These are phyloP conservation scores for Alviniconcha strummeri DNA, from an alignment of 2,888 invertebrate genomes.

Conservation along the genomic window DNA sequence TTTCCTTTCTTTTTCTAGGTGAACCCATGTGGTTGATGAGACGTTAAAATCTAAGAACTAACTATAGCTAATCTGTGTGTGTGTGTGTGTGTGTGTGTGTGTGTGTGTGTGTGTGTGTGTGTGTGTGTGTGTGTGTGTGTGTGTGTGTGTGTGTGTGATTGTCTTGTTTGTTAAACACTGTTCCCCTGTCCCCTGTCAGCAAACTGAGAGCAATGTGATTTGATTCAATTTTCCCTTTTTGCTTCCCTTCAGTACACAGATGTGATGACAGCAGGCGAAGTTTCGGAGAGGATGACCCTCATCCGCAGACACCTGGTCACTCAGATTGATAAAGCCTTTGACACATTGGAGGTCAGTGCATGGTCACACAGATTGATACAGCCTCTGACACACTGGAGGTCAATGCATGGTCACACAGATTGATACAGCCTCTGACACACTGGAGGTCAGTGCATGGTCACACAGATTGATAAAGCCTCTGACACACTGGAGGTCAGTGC, in stretches of 20 bases:
- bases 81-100: slow-evolving; percentile 4
- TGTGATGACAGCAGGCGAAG: slow-evolving; percentile 19
- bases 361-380: background rate
- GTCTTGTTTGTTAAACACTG: background rate
- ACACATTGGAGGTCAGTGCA: slow-evolving; percentile 39
- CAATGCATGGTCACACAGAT: no score
- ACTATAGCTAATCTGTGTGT: background rate
- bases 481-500: no score
- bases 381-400: no score
- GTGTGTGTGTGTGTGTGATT: background rate
- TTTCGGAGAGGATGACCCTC: slow-evolving; percentile 30
- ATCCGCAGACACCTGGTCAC: slow-evolving; percentile 34
- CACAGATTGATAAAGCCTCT: background rate
- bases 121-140: background rate
- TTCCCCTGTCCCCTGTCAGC: no score
- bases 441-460: no score
- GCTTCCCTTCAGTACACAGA: slow-evolving; percentile 29
- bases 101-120: slow-evolving; percentile 17
- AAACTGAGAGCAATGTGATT: no score
- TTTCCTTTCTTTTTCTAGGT: background rate
- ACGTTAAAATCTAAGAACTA: no score
- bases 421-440: background rate
- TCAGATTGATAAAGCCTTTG: slow-evolving; percentile 42
- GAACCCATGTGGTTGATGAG: no score
- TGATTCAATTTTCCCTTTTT: background rate